Evolutionary conservation across 2,113 vertebrate genomes (phyloP).

Genomic region (Athene noctua): DNA sequence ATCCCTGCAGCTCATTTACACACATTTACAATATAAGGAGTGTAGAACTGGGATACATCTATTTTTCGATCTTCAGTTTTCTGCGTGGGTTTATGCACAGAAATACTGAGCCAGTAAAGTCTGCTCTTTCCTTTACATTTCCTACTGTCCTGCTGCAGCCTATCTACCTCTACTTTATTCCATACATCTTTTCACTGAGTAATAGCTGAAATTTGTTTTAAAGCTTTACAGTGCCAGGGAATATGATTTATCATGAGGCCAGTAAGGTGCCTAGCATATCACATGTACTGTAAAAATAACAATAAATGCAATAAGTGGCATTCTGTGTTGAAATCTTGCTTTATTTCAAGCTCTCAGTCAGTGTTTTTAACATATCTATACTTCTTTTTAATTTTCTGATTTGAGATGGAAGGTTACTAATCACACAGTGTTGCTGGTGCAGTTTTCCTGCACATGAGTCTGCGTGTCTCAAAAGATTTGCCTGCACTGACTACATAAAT

Average conservation of each 20-base stretch:
- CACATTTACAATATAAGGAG: background rate
- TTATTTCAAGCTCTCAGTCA: background rate
- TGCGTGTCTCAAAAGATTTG: background rate
- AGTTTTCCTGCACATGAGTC: background rate
- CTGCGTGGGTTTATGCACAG: background rate
- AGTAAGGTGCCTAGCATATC: background rate
- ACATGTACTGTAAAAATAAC: background rate
- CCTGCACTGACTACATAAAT: background rate
- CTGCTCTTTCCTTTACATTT: background rate
- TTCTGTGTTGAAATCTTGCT: background rate
- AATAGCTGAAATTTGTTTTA: background rate
- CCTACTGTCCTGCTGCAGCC: background rate
- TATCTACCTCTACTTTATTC: background rate
- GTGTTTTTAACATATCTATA: slow-evolving; percentile 17
- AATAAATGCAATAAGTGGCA: background rate
- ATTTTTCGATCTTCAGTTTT: background rate
- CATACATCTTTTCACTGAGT: background rate
- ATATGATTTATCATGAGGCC: background rate
- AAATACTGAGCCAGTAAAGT: background rate
- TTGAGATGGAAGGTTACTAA: slow-evolving; percentile 15
- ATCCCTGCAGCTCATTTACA: background rate
- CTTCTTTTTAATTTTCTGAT: slow-evolving; percentile 20
- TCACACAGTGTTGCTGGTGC: background rate
- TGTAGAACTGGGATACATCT: background rate
- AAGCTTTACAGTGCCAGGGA: background rate